Evolutionary conservation across 2,113 vertebrate genomes (phyloP).

Genomic region (Beaufortia kweichowensis): DNA sequence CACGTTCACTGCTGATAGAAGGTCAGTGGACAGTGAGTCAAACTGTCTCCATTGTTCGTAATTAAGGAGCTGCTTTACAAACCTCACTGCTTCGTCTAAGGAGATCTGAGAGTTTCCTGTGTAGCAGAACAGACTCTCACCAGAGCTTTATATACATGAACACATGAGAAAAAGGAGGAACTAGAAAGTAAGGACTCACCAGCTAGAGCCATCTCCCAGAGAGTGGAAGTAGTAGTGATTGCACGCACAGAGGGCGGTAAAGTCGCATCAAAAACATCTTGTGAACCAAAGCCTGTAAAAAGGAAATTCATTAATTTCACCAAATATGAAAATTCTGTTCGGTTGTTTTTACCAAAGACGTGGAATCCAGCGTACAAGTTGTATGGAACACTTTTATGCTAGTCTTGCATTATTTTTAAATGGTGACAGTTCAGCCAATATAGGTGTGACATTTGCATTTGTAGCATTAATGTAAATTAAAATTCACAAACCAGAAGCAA

Average conservation of each 20-base stretch:
- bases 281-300: slow-evolving; percentile 57
- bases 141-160: neutral
- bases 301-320: neutral
- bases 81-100: slow-evolving; percentile 79
- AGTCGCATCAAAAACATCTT: slow-evolving; percentile 43
- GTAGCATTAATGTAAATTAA: too few species aligned
- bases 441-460: too few species aligned
- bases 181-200: slow-evolving; percentile 57
- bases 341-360: too few species aligned
- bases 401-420: too few species aligned
- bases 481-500: too few species aligned
- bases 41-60: slow-evolving; percentile 85
- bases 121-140: neutral
- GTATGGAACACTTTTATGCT: too few species aligned
- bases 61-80: slow-evolving; percentile 85
- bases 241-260: slow-evolving; percentile 51
- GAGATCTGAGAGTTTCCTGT: slow-evolving; percentile 79
- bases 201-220: slow-evolving; percentile 66
- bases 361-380: too few species aligned
- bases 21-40: slow-evolving; percentile 67
- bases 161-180: neutral
- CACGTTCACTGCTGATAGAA: slow-evolving; percentile 82
- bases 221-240: slow-evolving; percentile 57
- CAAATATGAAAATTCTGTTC: too few species aligned
- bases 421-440: too few species aligned